Percentiles rank a stretch among this genome's conserved stretches.
These are phyloP conservation scores for Tragelaphus eurycerus DNA, from an alignment of 2,797 vertebrate genomes.

Conservation along the genomic window DNA sequence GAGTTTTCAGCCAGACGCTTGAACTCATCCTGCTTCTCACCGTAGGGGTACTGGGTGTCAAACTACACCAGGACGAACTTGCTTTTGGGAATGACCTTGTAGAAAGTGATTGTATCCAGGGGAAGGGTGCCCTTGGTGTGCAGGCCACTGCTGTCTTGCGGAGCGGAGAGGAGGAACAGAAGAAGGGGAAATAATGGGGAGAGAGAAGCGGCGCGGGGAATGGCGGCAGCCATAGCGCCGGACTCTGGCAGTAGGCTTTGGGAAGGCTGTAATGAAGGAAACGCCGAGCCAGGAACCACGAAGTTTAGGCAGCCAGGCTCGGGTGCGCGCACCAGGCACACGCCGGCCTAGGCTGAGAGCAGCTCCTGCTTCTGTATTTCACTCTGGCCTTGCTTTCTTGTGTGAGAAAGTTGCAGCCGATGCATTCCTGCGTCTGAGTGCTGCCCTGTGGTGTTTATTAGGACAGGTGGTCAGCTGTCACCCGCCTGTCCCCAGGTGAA, in stretches of 20 bases:
- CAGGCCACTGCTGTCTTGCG: constrained; percentile 71
- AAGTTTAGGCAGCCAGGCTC: neutral
- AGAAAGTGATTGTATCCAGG: constrained; percentile 84
- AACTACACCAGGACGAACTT: constrained; percentile 88
- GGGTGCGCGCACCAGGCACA: neutral
- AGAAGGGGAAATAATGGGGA: constrained; percentile 48
- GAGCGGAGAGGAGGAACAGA: constrained; percentile 67
- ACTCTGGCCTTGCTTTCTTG: neutral
- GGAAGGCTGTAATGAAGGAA: neutral
- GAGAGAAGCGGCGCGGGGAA: neutral
- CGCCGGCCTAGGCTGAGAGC: neutral
- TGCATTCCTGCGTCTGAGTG: neutral
- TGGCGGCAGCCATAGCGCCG: constrained; percentile 49
- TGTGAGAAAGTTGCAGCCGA: no score
- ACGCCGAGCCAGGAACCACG: neutral
- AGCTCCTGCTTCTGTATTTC: no score
- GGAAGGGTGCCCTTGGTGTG: constrained; percentile 85
- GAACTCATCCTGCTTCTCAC: constrained; percentile 89
- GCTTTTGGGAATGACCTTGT: constrained; percentile 87
- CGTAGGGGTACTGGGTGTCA: constrained; percentile 88
- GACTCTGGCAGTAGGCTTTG: neutral
- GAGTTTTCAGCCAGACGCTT: constrained; percentile 87
- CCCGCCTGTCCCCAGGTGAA: neutral
- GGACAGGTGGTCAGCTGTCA: neutral
- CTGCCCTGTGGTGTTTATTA: neutral